Evolutionary conservation across 2,888 invertebrate genomes (phyloP), one percentile per base, ranked within the genome.

Genomic region (Horisme vitalbata): DNA sequence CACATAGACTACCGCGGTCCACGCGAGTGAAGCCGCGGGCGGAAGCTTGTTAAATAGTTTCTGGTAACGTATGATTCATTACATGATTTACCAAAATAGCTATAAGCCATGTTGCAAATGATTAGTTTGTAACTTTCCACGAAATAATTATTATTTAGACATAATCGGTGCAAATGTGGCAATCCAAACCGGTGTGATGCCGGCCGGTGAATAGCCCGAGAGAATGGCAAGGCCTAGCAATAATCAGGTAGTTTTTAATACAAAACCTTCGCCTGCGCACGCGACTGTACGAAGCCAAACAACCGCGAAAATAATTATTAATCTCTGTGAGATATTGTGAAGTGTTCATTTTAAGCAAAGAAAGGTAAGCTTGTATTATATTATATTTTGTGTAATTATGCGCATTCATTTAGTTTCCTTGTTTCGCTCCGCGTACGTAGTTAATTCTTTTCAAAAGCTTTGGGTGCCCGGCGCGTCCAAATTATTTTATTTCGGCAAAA

Each of bases 251-350:
- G 60, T 60, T 58, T 52, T 49, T 32, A 45, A 30, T 15, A 9
- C 36, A 46, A 48, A 55, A 55, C 55, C 60, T 58, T 49, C 28
- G 39, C n/a, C 12, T 45, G 56, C 58, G 58, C 60, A 58, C 60
- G 60, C 60, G 58, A 45, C 28, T 33, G 37, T 34, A 15, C 13
- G 26, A 31, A 24, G 32, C 21, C 21, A 49, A 39, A 39, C 34
- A 32, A 24, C 4, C 23, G 4, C 11, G 23, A 28, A 30, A 20
- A 30, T 20, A 21, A 24, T 21, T 11, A 23, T 18, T 23, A 20
- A 33, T 24, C 12, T 15, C 13, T 27, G 14, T 28, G 26, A 37
- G 11, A 31, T n/a, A 27, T 37, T 10, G 27, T 30, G 18, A 18
- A 41, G 52, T 39, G 31, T 31, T 43, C 35, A 11, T 33, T 31